Evolutionary conservation across 2,113 vertebrate species (phyloP), one percentile per base, ranked within the genome.

Genomic region (Glareola pratincola): DNA sequence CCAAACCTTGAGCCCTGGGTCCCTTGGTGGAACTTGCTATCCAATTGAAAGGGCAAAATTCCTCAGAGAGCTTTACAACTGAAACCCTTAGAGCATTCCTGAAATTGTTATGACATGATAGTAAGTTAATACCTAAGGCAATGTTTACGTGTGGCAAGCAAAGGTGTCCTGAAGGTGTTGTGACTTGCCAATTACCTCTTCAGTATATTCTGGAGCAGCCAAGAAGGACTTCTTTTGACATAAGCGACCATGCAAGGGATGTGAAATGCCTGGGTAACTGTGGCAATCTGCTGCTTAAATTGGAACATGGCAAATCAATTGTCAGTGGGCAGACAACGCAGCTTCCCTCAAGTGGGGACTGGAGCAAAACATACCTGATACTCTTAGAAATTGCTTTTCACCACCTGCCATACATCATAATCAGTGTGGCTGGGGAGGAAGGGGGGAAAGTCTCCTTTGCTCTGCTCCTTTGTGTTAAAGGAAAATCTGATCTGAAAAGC

Each of bases 271-370:
- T 84, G 64, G 36, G 60, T 60, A 87, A n/a, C 21, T 14, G 71
- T 56, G 76, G 39, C 77, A 96, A 57, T 96, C 94, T 95, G 51
- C 76, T 96, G n/a, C 89, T 94, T 84, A 73, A 91, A 75, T 66
- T 80, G 81, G 78, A 95, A 83, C 37, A 69, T 91, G 79, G 63
- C 60, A 92, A 85, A 94, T 95, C 92, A 78, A 39, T 95, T 92
- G 54, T 88, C 64, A 77, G 77, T 90, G 88, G 87, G 53, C 50
- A 90, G 74, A 83, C 59, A 69, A 7, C 53, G 66, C n/a, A 86
- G 79, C 87, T 93, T 92, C 77, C 91, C 63, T 86, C 60, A 50
- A 76, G 74, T 37, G 45, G 85, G 68, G 63, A 68, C 56, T 54
- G 54, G 47, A 83, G 71, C 9, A 88, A 94, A 92, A n/a, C 26